A percentile compares a stretch with the other conserved stretches of the same genome.
Evolutionary conservation across 2,113 vertebrate genomes (phyloP).

Genomic region (Oncorhynchus gorbuscha): DNA sequence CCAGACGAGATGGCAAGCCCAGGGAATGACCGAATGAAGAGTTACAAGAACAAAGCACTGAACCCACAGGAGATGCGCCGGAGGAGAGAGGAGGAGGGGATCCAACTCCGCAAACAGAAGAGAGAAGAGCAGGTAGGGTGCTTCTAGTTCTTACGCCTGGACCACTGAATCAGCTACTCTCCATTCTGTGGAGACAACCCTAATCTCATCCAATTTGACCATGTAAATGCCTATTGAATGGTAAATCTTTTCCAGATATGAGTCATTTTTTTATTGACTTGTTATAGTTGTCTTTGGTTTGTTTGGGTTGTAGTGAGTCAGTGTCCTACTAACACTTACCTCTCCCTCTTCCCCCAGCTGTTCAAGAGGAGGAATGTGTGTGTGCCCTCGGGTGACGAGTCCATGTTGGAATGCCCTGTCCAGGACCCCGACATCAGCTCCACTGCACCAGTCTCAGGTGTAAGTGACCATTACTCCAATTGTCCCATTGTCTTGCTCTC

Average conservation of each 20-base stretch:
- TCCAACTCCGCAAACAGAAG: slow-evolving; percentile 92
- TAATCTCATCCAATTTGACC: neutral
- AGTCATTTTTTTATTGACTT: no score
- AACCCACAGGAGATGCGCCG: slow-evolving; percentile 94
- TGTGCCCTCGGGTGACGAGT: slow-evolving; percentile 82
- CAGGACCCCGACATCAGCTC: slow-evolving; percentile 91
- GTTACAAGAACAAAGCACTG: slow-evolving; percentile 92
- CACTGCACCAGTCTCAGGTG: slow-evolving; percentile 85
- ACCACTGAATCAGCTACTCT: neutral
- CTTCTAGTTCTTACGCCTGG: neutral
- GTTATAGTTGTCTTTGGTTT: neutral
- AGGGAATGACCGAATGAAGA: slow-evolving; percentile 90
- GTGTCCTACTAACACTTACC: neutral
- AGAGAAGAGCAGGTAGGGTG: slow-evolving; percentile 86
- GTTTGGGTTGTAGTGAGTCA: neutral
- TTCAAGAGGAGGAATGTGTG: slow-evolving; percentile 90
- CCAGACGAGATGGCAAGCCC: slow-evolving; percentile 85
- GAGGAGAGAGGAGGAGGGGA: slow-evolving; percentile 90
- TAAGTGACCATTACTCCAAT: slow-evolving; percentile 53
- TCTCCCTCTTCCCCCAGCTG: slow-evolving; percentile 69
- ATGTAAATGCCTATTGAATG: neutral
- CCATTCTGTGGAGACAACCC: neutral
- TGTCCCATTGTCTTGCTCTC: neutral
- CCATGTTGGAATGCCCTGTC: slow-evolving; percentile 88
- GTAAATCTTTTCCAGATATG: no score